These are phyloP conservation scores for Dendrolimus pini DNA, from an alignment of 2,888 invertebrate species.

Conservation along the genomic window DNA sequence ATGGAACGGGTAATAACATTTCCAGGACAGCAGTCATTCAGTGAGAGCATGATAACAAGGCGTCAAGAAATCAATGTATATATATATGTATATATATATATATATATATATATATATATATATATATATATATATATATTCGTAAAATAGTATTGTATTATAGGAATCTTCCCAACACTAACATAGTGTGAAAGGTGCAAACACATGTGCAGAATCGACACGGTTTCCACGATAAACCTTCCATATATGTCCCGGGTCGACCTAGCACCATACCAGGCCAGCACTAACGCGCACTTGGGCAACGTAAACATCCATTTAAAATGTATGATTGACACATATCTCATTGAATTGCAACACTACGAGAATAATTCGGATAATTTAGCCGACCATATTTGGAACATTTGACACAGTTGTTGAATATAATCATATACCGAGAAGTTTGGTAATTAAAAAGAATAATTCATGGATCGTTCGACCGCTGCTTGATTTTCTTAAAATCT, in stretches of 20 bases:
- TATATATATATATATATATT: too few relatives aligned
- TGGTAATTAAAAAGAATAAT: neutral
- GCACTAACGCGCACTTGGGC: conserved; percentile 29
- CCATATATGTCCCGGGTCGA: conserved; percentile 47
- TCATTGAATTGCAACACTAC: conserved; percentile 5
- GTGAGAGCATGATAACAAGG: too few relatives aligned
- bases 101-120: too few relatives aligned
- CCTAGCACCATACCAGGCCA: conserved; percentile 32
- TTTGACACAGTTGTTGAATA: neutral
- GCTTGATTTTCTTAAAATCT: too few relatives aligned
- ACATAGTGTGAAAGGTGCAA: conserved; percentile 30
- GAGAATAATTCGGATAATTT: neutral
- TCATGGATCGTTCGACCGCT: too few relatives aligned
- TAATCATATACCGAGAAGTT: neutral
- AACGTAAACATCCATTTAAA: conserved; percentile 17
- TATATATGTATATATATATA: too few relatives aligned
- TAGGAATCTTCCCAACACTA: too few relatives aligned
- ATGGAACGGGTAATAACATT: too few relatives aligned
- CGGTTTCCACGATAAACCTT: conserved; percentile 50
- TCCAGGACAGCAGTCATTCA: too few relatives aligned
- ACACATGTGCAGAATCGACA: conserved; percentile 34
- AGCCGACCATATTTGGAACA: neutral
- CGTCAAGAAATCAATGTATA: too few relatives aligned
- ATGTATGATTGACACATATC: conserved; percentile 10
- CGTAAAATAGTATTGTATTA: too few relatives aligned